Evolutionary conservation across 2,113 vertebrate genomes (phyloP).

Genomic region (Pandion haliaetus): DNA sequence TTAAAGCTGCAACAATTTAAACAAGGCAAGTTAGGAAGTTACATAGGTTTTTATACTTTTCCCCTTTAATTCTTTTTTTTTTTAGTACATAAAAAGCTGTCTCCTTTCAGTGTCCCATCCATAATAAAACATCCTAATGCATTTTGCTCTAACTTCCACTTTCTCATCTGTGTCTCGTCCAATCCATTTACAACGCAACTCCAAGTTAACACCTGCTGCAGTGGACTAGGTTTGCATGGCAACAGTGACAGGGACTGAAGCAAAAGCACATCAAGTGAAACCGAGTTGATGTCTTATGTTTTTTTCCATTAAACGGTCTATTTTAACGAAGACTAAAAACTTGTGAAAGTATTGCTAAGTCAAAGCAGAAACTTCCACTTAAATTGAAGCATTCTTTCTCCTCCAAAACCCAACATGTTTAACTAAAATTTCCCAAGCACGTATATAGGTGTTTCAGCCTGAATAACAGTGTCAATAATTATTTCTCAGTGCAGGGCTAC

Average conservation of each 20-base stretch:
- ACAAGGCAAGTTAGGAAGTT: slow-evolving; percentile 35
- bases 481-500: not conserved
- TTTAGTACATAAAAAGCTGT: not conserved
- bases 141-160: not conserved
- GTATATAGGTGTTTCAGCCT: not conserved
- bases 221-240: not conserved
- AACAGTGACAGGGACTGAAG: not conserved
- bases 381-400: not conserved
- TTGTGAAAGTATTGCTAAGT: not conserved
- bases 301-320: not conserved
- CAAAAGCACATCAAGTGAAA: not conserved
- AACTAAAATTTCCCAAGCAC: not conserved
- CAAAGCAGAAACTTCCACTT: not conserved
- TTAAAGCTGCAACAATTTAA: slow-evolving; percentile 55
- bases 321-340: not conserved
- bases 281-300: not conserved
- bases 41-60: not conserved
- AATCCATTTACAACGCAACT: not conserved
- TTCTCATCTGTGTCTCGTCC: not conserved
- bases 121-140: not conserved
- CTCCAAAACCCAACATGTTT: not conserved
- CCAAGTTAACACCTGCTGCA: not conserved
- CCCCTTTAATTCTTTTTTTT: not conserved
- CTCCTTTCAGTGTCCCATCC: not conserved
- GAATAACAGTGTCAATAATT: not conserved